phyloP scores from a whole-genome alignment of 1,140 invertebrate genomes.

The Micrasema longulum region DNA sequence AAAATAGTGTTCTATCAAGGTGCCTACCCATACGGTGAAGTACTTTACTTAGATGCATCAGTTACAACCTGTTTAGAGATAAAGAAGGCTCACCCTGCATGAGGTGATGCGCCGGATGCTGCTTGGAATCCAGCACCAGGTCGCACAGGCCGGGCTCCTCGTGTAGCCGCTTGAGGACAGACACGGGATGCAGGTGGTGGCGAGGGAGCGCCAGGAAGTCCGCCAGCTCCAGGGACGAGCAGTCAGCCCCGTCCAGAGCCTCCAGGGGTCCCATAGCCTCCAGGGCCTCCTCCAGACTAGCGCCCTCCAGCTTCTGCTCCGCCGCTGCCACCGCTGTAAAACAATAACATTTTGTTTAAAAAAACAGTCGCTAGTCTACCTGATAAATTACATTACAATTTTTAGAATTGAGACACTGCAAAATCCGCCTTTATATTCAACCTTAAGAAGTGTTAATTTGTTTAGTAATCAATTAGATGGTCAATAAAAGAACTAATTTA shows the following conservation, averaged over 20 bases:
- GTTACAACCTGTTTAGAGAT: not conserved
- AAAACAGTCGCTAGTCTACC: no score
- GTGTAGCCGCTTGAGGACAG: slow-evolving; percentile 48
- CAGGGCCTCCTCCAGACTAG: slow-evolving; percentile 48
- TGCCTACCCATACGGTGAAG: not conserved
- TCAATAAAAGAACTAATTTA: no score
- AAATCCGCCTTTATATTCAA: no score
- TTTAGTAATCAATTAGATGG: no score
- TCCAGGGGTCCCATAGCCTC: slow-evolving; percentile 47
- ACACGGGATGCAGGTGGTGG: slow-evolving; percentile 42
- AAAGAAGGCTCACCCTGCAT: slow-evolving; percentile 40
- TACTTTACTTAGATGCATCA: not conserved
- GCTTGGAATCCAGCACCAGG: slow-evolving; percentile 47
- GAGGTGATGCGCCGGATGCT: slow-evolving; percentile 45
- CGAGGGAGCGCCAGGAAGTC: slow-evolving; percentile 31
- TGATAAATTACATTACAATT: no score
- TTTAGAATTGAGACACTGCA: no score
- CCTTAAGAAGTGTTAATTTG: no score
- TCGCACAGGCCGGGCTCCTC: slow-evolving; percentile 50
- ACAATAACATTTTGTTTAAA: no score
- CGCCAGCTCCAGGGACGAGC: slow-evolving; percentile 14
- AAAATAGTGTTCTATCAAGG: not conserved
- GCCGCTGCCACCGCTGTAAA: slow-evolving; percentile 46
- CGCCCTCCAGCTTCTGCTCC: slow-evolving; percentile 42
- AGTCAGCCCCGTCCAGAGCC: slow-evolving; percentile 10